phyloP scores from a whole-genome alignment of 2,797 vertebrate genomes.

The Eurystomus glaucurus region DNA sequence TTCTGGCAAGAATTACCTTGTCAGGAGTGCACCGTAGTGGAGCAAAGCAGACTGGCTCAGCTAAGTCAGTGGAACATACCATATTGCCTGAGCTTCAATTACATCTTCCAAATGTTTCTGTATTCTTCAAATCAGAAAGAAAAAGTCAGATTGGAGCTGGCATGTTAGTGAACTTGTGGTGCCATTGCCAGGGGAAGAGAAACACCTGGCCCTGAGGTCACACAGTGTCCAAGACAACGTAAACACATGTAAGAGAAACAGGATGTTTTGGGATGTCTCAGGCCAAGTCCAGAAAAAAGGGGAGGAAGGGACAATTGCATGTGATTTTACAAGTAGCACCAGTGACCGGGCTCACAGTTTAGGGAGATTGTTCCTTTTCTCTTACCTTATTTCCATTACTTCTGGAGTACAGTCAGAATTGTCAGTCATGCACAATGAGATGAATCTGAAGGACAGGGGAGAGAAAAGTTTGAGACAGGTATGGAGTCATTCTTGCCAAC shows the following conservation, averaged over 20 bases:
- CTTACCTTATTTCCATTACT: neutral
- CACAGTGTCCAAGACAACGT: neutral
- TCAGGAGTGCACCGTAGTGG: neutral
- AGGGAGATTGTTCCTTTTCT: neutral
- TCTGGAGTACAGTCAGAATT: neutral
- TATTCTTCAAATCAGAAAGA: neutral
- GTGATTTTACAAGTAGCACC: neutral
- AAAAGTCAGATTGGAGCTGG: neutral
- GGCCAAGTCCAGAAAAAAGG: neutral
- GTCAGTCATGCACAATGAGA: neutral
- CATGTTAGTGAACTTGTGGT: neutral
- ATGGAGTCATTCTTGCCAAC: neutral
- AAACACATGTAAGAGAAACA: neutral
- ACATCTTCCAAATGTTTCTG: neutral
- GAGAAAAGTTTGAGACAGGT: neutral
- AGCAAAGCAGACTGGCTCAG: neutral
- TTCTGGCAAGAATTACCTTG: neutral
- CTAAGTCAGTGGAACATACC: neutral
- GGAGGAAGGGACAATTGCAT: neutral
- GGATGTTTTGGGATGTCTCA: neutral
- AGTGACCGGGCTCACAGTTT: neutral
- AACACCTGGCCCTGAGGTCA: fast-evolving
- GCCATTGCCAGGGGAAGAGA: neutral
- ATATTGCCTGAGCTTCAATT: neutral
- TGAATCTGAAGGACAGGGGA: neutral